Evolutionary conservation across 2,113 vertebrate species (phyloP).

Genomic region (Xiphophorus maculatus): DNA sequence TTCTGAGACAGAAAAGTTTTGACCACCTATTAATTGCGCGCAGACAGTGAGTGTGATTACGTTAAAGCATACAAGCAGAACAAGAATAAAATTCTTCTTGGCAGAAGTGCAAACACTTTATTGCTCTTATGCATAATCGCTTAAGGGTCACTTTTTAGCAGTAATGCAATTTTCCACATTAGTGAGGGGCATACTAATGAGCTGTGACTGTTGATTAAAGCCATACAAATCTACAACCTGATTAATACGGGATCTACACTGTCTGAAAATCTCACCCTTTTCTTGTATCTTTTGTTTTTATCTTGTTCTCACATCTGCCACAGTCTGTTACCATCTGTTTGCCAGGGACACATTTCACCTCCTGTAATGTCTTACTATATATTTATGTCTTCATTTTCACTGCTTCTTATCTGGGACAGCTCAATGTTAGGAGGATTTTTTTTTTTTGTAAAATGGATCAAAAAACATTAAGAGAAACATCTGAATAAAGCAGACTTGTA

Average conservation of each 20-base stretch:
- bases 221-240: not conserved
- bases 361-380: slow-evolving; percentile 7
- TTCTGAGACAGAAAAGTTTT: too few relatives aligned
- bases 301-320: slow-evolving; percentile 27
- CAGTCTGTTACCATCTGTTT: slow-evolving; percentile 23
- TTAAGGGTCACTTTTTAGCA: slow-evolving; percentile 18
- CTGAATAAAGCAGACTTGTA: not conserved
- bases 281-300: slow-evolving; percentile 12
- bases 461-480: not conserved
- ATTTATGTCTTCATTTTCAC: slow-evolving; percentile 9
- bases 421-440: slow-evolving; percentile 16
- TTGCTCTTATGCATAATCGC: slow-evolving; percentile 11
- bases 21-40: too few relatives aligned
- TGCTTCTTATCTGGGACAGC: not conserved
- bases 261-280: too few relatives aligned
- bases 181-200: not conserved
- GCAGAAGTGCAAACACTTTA: not conserved
- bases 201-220: not conserved
- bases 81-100: too few relatives aligned
- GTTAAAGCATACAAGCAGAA: too few relatives aligned
- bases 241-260: too few relatives aligned
- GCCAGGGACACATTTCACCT: slow-evolving; percentile 25
- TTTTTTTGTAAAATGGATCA: not conserved
- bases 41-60: too few relatives aligned
- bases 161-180: slow-evolving; percentile 6